Percentiles rank a stretch among this genome's conserved stretches.
Evolutionary conservation across 2,113 vertebrate genomes (phyloP).

Genomic region (Tringa solitaria): DNA sequence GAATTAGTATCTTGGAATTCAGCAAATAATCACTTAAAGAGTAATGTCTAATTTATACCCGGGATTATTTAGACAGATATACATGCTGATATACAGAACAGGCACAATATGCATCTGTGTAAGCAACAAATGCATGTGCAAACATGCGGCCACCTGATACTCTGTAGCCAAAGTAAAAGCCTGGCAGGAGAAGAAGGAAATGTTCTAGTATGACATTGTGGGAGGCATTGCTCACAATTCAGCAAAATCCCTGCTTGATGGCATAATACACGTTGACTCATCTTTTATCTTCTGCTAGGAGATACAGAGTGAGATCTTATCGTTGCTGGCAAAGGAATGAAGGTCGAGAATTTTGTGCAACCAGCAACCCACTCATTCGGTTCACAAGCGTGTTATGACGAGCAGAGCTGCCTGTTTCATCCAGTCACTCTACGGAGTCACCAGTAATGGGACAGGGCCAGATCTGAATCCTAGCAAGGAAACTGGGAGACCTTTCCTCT

Average conservation of each 20-base stretch:
- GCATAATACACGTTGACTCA: slow-evolving; percentile 41
- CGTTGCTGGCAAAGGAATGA: background rate
- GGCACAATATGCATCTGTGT: background rate
- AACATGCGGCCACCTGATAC: background rate
- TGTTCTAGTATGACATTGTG: slow-evolving; percentile 37
- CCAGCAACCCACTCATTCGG: background rate
- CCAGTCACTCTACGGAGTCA: background rate
- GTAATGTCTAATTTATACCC: slow-evolving; percentile 13
- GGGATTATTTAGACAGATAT: background rate
- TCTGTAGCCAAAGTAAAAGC: background rate
- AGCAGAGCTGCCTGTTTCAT: background rate
- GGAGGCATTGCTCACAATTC: slow-evolving; percentile 56
- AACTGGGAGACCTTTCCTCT: background rate
- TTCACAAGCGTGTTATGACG: background rate
- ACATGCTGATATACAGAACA: background rate
- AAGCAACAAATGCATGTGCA: slow-evolving; percentile 18
- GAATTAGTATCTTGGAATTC: background rate
- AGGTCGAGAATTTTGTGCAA: slow-evolving; percentile 33
- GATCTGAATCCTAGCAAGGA: background rate
- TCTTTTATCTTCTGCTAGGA: slow-evolving; percentile 28
- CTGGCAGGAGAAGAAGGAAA: slow-evolving; percentile 51
- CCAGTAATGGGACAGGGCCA: background rate
- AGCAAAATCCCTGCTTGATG: slow-evolving; percentile 51
- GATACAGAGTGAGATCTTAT: slow-evolving; percentile 17
- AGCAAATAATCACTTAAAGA: background rate